Evolutionary conservation across 2,888 invertebrate genomes (phyloP).

Genomic region (Hymenopus coronatus): DNA sequence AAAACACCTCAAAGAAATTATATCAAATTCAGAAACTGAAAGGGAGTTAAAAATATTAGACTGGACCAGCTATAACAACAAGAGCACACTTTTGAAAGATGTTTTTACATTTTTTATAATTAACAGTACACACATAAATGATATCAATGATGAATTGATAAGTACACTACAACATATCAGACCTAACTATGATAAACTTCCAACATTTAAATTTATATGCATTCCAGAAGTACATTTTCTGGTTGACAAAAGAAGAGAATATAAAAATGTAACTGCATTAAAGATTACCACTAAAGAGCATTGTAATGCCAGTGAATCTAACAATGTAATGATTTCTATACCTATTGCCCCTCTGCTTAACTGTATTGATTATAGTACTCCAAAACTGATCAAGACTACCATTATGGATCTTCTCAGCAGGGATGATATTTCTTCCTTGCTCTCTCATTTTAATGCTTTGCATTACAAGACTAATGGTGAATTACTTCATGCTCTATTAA

Average conservation of each 20-base stretch:
- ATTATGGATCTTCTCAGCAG: not conserved
- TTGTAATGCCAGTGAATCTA: not conserved
- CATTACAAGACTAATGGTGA: not conserved
- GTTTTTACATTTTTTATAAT: not conserved
- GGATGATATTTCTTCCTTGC: not conserved
- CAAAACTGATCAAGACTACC: not conserved
- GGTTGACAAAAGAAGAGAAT: not conserved
- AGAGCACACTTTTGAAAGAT: not conserved
- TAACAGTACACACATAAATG: not conserved
- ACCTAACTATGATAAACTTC: not conserved
- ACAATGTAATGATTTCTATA: not conserved
- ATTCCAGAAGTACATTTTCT: not conserved
- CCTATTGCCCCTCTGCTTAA: not conserved
- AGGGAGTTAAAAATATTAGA: not conserved
- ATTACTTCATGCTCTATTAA: not conserved
- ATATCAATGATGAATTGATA: not conserved
- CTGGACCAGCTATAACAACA: not conserved
- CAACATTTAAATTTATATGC: conserved; percentile 6
- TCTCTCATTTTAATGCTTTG: not conserved
- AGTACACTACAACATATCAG: not conserved
- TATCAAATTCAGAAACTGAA: not conserved
- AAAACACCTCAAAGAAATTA: not conserved
- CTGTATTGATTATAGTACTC: not conserved
- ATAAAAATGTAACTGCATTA: not conserved
- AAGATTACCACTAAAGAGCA: not conserved